Evolutionary conservation across 2,797 vertebrate genomes (phyloP), one percentile per base, ranked within the genome.

Genomic region (Poecilia wingei): DNA sequence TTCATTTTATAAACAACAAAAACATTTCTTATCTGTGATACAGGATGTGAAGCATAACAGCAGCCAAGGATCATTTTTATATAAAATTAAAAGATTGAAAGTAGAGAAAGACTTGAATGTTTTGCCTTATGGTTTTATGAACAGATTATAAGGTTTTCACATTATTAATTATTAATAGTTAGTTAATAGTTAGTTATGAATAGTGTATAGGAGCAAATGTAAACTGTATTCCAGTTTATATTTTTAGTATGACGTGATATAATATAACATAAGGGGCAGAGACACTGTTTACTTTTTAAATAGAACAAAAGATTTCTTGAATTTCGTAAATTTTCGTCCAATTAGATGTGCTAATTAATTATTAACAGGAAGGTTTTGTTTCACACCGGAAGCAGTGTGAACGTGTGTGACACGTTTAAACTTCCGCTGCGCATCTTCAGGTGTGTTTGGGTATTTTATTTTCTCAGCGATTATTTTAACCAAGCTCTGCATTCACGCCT

Each of bases 361-460:
- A n/a, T 10, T 16, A 13, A 25, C 0, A 53, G 79, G 81, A 84
- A 76, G 20, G 51, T 0, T 1, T 86, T 84, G 80, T 91, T 90
- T 89, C 49, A 82, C 80, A 78, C 43, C 82, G 86, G 83, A 88
- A 25, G 53, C 70, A 51, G 55, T 14, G 1, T 0, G 33, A 7
- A 76, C 31, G 74, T 57, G 77, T 25, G 70, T 14, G 10, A 18
- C 36, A 31, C 47, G 0, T 72, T 47, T 5, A 51, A 8, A 82
- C 81, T 88, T 94, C 92, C 91, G 93, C 92, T 93, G 93, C 91
- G 85, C 89, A 77, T 87, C 87, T 79, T 90, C 94, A 95, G 95
- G 95, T 96, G 87, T 78, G 95, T 95, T 73, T 72, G 51, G 68
- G 8, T 25, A 0, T 76, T 75, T 64, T 64, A 70, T 20, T 51